Evolutionary conservation across 2,888 invertebrate species (phyloP), one percentile per base, ranked within the genome.

Genomic region (Taenaris catops): DNA sequence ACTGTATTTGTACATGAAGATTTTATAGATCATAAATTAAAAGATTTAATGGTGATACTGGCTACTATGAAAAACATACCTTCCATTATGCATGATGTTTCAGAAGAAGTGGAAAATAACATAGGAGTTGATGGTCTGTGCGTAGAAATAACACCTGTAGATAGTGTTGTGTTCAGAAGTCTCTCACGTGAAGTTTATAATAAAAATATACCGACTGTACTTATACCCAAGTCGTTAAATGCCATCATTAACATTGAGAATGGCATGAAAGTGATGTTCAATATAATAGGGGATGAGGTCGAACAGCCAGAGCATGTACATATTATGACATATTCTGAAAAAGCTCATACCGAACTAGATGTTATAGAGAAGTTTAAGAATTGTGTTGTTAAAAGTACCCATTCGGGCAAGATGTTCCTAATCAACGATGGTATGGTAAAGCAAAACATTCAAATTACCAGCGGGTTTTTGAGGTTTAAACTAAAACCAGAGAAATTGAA

Each of bases 251-350:
- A 81, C 46, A 54, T 91, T 38, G 81, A 87, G 20, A 73, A 86
- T 40, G 91, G 92, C 4, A 73, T 78, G 25, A 90, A 88, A 69
- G 71, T 91, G 2, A 68, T 86, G 18, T 62, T 92, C 10, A 84
- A 83, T 19, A 58, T 78, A 26, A 61, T 84, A 2, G 70, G 74
- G 1, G 63, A 66, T 29, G 55, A 51, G n/a, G 55, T 75, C 1
- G 66, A 69, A 1, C 67, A 74, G 41, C 78, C 80, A 0, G 72
- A 78, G 20, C 79, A 88, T 9, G 75, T 89, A 46, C 88, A 90
- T 57, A 68, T 92, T 25, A 56, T 80, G 2, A 79, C 86, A 37
- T 84, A 80, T 53, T 63, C 75, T 0, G 76, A 74, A 12, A 60
- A 65, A 47, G 44, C 48, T 1, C 72, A 75, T 28, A 54, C 55